Evolutionary conservation across 2,888 invertebrate species (phyloP).

Genomic region (Drosophila merina): DNA sequence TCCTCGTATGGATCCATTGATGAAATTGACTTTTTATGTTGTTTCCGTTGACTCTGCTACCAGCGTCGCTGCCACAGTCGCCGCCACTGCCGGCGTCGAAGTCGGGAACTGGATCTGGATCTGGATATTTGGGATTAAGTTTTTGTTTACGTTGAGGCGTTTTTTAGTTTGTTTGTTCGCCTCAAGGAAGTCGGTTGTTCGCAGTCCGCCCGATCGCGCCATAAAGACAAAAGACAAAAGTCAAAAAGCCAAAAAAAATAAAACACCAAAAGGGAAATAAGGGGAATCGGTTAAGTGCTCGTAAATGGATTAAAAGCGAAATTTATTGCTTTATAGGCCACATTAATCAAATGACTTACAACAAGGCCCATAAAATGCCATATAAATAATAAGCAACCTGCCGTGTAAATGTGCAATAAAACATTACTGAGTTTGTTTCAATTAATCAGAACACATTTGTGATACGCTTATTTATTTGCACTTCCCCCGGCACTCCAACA

Average conservation of each 20-base stretch:
- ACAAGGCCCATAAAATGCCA: conserved; percentile 54
- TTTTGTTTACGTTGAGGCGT: conserved; percentile 81
- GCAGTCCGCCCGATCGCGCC: conserved; percentile 34
- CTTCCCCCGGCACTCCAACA: conserved; percentile 31
- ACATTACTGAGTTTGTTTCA: conserved; percentile 40
- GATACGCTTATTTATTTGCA: conserved; percentile 38
- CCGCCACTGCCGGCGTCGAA: conserved; percentile 15
- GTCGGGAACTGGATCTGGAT: conserved; percentile 57
- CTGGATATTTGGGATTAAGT: conserved; percentile 81
- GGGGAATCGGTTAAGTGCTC: conserved; percentile 58
- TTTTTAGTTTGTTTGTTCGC: conserved; percentile 81
- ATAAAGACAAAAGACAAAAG: conserved; percentile 9
- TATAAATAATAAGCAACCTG: conserved; percentile 52
- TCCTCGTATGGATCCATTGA: conserved; percentile 71
- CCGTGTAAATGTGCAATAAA: conserved; percentile 51
- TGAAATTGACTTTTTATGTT: conserved; percentile 82
- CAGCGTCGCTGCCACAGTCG: conserved; percentile 21
- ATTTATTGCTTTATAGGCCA: conserved; percentile 60
- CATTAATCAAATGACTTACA: conserved; percentile 65
- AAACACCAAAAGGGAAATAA: conserved; percentile 18
- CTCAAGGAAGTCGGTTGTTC: conserved; percentile 79
- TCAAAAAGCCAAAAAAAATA: not conserved
- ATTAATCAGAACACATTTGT: conserved; percentile 47
- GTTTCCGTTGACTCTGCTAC: conserved; percentile 65
- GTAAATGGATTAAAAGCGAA: conserved; percentile 66